These are phyloP conservation scores for Gambusia affinis DNA, from an alignment of 2,113 vertebrate species.

Conservation along the genomic window DNA sequence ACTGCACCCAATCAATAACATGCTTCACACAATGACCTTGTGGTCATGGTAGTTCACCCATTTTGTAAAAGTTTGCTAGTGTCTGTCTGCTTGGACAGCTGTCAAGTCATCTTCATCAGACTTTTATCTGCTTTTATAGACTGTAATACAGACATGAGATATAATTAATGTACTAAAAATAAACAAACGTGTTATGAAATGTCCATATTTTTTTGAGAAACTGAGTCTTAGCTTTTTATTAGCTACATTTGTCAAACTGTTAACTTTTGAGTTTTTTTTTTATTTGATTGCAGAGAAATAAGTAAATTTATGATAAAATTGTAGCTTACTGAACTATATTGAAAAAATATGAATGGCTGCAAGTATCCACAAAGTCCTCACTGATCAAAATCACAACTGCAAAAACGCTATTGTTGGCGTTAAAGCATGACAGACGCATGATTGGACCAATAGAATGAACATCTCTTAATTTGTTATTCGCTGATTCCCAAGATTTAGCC, in stretches of 20 bases:
- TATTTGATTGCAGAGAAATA: neutral
- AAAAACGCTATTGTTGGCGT: conserved; percentile 10
- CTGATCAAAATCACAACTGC: neutral
- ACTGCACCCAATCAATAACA: neutral
- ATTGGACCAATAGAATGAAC: conserved; percentile 43
- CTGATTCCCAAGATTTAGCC: conserved; percentile 29
- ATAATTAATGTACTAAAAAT: neutral
- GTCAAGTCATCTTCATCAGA: neutral
- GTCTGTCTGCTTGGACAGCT: too few relatives aligned
- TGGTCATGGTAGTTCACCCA: neutral
- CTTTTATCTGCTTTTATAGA: neutral
- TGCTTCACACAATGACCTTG: neutral
- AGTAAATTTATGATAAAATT: neutral
- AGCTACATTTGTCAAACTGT: neutral
- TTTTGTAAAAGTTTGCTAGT: neutral
- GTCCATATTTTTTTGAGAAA: neutral
- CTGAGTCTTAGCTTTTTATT: neutral
- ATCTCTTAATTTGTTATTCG: conserved; percentile 31
- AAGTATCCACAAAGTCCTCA: too few relatives aligned
- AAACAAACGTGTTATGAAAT: neutral
- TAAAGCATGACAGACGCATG: conserved; percentile 29
- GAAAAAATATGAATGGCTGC: neutral
- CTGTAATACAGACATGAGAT: neutral
- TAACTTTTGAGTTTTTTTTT: neutral
- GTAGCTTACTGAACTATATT: neutral